Evolutionary conservation across 2,888 invertebrate species (phyloP).

Genomic region (Lobophora halterata): DNA sequence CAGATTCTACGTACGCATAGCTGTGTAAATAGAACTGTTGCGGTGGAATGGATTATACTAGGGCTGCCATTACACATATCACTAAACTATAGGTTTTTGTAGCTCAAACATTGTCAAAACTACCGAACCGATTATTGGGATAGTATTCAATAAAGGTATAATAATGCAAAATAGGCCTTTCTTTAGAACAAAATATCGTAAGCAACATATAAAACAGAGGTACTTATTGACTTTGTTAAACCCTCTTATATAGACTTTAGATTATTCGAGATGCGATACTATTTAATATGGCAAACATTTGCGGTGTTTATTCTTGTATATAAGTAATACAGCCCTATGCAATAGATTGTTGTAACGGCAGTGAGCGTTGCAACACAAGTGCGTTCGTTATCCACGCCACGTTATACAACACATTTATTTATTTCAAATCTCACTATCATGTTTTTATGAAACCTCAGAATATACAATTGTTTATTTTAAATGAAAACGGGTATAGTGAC

Average conservation of each 20-base stretch:
- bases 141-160: too few relatives aligned
- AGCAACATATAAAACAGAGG: too few relatives aligned
- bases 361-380: conserved; percentile 50
- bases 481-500: too few relatives aligned
- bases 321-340: conserved; percentile 37
- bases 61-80: conserved; percentile 25
- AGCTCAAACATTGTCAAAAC: too few relatives aligned
- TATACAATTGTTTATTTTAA: conserved; percentile 2
- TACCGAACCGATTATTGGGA: too few relatives aligned
- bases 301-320: too few relatives aligned
- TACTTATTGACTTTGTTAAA: too few relatives aligned
- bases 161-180: too few relatives aligned
- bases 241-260: too few relatives aligned
- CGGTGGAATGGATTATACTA: conserved; percentile 9
- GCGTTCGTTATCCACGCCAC: conserved; percentile 57
- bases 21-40: conserved; percentile 15
- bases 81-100: conserved; percentile 40
- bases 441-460: conserved; percentile 8
- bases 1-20: conserved; percentile 13
- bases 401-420: conserved; percentile 40
- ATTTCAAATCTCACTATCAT: conserved; percentile 32
- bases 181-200: too few relatives aligned
- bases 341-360: conserved; percentile 39
- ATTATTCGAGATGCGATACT: too few relatives aligned
- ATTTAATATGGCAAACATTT: too few relatives aligned